Evolutionary conservation across 2,113 vertebrate species (phyloP).

Genomic region (Alosa alosa): DNA sequence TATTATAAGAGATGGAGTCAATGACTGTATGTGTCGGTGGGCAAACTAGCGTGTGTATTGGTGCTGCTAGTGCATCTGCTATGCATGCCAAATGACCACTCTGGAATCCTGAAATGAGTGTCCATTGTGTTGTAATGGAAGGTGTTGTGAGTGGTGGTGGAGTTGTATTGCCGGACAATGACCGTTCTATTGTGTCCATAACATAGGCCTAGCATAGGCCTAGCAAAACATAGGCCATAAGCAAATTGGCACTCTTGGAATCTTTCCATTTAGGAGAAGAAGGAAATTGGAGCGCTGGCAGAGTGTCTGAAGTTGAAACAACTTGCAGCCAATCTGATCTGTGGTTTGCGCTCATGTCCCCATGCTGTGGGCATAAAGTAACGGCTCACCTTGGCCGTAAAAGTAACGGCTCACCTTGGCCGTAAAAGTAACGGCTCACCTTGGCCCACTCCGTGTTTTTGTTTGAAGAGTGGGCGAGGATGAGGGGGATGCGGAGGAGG

Average conservation of each 20-base stretch:
- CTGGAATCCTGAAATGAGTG: neutral
- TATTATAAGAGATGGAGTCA: neutral
- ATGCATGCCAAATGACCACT: neutral
- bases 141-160: no score
- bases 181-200: no score
- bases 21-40: neutral
- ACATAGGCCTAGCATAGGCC: no score
- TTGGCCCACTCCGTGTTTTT: neutral
- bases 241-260: neutral
- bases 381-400: neutral
- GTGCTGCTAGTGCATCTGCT: neutral
- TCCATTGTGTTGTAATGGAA: no score
- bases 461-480: neutral
- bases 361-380: neutral
- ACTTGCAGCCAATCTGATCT: neutral
- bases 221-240: no score
- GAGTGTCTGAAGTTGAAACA: neutral
- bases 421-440: neutral
- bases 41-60: neutral
- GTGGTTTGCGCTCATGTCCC: neutral
- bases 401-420: no score
- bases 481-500: neutral
- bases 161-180: no score
- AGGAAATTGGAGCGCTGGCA: neutral
- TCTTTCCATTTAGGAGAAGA: neutral